phyloP scores from a whole-genome alignment of 2,113 vertebrate species.

The Apteryx owenii region DNA sequence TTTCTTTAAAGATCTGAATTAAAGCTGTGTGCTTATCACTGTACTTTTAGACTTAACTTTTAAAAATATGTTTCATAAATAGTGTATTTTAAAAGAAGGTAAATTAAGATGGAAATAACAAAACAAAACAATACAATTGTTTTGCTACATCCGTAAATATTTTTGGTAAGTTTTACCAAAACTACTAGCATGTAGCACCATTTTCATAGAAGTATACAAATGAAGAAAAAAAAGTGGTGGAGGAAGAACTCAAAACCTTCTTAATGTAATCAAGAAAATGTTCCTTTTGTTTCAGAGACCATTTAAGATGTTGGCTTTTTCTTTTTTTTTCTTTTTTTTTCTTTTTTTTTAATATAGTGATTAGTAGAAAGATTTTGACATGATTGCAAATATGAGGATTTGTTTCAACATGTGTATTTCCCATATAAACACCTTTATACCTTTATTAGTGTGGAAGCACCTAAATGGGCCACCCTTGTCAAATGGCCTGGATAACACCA shows the following conservation, averaged over 20 bases:
- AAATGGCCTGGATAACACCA: neutral
- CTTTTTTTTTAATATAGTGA: neutral
- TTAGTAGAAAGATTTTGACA: neutral
- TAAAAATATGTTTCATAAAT: neutral
- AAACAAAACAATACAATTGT: neutral
- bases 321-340: neutral
- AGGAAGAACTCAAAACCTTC: neutral
- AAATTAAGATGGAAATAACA: neutral
- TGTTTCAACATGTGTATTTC: neutral
- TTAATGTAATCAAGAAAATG: fast-evolving
- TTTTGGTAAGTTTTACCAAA: too few species aligned
- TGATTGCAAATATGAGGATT: neutral
- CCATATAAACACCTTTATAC: fast-evolving
- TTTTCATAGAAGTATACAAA: neutral
- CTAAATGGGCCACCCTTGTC: neutral
- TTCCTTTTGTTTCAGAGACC: neutral
- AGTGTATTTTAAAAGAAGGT: neutral
- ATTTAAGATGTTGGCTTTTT: neutral
- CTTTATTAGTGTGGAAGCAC: neutral
- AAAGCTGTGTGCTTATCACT: neutral
- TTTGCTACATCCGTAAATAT: neutral
- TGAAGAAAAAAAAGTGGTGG: fast-evolving
- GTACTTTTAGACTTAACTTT: neutral
- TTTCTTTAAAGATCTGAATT: neutral
- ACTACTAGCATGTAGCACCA: fast-evolving